Evolutionary conservation across 2,888 invertebrate species (phyloP).

Genomic region (Archaeoteleia sp.): DNA sequence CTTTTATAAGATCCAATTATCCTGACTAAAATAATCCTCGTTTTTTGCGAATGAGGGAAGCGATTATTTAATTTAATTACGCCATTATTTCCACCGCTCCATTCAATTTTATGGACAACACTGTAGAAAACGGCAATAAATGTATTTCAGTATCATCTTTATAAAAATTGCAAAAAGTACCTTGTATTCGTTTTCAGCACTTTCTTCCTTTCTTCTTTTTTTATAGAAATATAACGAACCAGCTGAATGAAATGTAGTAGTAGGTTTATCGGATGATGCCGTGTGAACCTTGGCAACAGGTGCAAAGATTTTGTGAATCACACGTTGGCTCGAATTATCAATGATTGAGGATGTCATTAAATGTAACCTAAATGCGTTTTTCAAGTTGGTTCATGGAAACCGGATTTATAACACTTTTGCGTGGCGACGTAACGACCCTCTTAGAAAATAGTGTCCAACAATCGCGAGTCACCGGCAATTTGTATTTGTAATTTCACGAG

Average conservation of each 20-base stretch:
- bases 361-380: slow-evolving; percentile 50
- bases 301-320: slow-evolving; percentile 8
- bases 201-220: slow-evolving; percentile 17
- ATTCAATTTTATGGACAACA: slow-evolving; percentile 17
- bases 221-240: too few species aligned
- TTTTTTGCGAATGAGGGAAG: slow-evolving; percentile 20
- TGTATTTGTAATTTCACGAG: slow-evolving; percentile 53
- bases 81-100: slow-evolving; percentile 6
- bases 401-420: slow-evolving; percentile 52
- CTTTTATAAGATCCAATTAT: slow-evolving; percentile 52
- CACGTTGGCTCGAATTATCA: slow-evolving; percentile 37
- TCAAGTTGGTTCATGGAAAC: slow-evolving; percentile 44
- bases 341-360: slow-evolving; percentile 47
- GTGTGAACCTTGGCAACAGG: slow-evolving; percentile 11
- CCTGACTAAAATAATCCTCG: slow-evolving; percentile 23
- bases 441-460: slow-evolving; percentile 53
- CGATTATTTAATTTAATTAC: slow-evolving; percentile 28
- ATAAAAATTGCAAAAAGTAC: slow-evolving; percentile 23
- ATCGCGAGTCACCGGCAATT: slow-evolving; percentile 52
- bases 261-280: slow-evolving; percentile 21
- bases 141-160: slow-evolving; percentile 3
- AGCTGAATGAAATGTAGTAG: too few species aligned
- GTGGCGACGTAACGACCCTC: slow-evolving; percentile 43
- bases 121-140: slow-evolving; percentile 10
- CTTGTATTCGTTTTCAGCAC: slow-evolving; percentile 31